Evolutionary conservation across 2,113 vertebrate species (phyloP).

Genomic region (Onychostruthus taczanowskii): DNA sequence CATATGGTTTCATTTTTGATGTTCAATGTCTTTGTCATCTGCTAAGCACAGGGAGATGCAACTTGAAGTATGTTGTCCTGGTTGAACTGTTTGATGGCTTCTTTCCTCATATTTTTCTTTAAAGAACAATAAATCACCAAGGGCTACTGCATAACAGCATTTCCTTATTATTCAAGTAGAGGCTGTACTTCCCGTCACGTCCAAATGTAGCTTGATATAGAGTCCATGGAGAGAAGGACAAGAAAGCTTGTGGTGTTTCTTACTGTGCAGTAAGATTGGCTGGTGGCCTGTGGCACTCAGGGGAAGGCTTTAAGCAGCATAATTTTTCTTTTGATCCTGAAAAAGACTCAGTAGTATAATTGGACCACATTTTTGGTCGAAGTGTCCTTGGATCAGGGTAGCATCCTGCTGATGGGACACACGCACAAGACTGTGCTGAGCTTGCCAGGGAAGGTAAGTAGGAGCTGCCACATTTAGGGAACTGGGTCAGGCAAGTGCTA

Average conservation of each 20-base stretch:
- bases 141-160: not conserved
- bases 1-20: conserved; percentile 8
- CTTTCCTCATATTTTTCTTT: not conserved
- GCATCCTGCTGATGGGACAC: not conserved
- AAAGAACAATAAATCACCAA: not conserved
- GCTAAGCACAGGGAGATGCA: not conserved
- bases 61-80: not conserved
- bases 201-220: not conserved
- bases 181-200: not conserved
- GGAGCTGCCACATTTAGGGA: not conserved
- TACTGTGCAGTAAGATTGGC: not conserved
- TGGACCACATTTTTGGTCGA: not conserved
- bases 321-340: not conserved
- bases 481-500: not conserved
- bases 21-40: conserved; percentile 20
- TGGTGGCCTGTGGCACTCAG: not conserved
- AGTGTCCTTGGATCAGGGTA: not conserved
- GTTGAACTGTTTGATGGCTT: not conserved
- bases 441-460: not conserved
- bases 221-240: not conserved
- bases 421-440: fast-evolving
- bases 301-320: not conserved
- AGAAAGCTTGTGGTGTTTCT: not conserved
- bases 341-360: not conserved
- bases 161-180: not conserved